phyloP scores from a whole-genome alignment of 2,113 vertebrate genomes.

The Malurus cyaneus region DNA sequence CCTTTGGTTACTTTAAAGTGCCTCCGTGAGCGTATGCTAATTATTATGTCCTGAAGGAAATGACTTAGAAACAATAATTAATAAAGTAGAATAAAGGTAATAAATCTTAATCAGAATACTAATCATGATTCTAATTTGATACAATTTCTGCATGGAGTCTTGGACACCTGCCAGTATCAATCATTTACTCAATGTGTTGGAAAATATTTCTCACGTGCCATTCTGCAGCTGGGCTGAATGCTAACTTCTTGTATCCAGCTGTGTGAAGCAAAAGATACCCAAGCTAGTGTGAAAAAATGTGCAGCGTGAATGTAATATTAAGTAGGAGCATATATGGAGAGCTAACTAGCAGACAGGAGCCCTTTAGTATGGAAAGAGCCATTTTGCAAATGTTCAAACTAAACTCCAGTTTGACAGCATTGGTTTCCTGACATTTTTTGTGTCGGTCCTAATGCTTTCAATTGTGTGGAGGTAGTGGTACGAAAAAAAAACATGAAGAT shows the following conservation, averaged over 20 bases:
- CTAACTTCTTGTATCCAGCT: conserved; percentile 54
- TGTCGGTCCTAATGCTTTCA: neutral
- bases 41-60: conserved; percentile 65
- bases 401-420: neutral
- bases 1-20: conserved; percentile 50
- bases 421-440: neutral
- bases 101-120: conserved; percentile 75
- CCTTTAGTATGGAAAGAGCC: neutral
- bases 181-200: conserved; percentile 55
- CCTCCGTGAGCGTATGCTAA: conserved; percentile 52
- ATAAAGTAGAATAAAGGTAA: conserved; percentile 73
- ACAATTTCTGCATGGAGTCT: conserved; percentile 46
- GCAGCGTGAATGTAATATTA: neutral
- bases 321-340: neutral
- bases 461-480: neutral
- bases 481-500: neutral
- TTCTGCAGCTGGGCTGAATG: conserved; percentile 42
- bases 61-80: conserved; percentile 70
- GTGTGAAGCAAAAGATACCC: neutral
- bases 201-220: conserved; percentile 52
- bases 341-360: neutral
- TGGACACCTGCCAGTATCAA: conserved; percentile 70
- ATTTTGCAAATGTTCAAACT: neutral
- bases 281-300: neutral
- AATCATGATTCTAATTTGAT: conserved; percentile 73